These are phyloP conservation scores for Drosophila ironensis DNA, from an alignment of 1,140 invertebrate genomes.

Conservation along the genomic window DNA sequence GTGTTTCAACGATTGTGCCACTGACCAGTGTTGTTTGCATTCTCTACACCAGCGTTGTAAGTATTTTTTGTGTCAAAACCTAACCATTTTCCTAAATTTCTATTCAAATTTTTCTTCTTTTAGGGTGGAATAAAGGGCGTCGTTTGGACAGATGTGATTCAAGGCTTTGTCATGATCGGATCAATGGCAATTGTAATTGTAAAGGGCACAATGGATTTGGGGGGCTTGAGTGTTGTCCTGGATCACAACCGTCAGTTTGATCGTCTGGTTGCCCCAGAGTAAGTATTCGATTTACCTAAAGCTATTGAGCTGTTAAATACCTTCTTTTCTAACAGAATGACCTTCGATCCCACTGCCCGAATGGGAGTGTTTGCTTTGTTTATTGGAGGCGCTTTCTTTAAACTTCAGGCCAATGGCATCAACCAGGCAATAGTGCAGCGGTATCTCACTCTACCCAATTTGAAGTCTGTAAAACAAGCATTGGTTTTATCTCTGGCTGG, in stretches of 20 bases:
- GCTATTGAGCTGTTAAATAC: no score
- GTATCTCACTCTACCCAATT: slow-evolving; percentile 88
- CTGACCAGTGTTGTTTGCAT: slow-evolving; percentile 90
- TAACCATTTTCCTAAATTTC: neutral
- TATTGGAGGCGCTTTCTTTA: slow-evolving; percentile 90
- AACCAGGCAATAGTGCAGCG: slow-evolving; percentile 94
- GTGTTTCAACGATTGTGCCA: slow-evolving; percentile 86
- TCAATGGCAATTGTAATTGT: slow-evolving; percentile 90
- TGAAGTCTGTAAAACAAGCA: slow-evolving; percentile 85
- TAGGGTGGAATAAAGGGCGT: slow-evolving; percentile 93
- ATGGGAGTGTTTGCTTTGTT: slow-evolving; percentile 89
- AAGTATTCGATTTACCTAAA: slow-evolving; percentile 55
- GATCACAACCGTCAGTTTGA: slow-evolving; percentile 87
- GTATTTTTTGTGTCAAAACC: slow-evolving; percentile 24
- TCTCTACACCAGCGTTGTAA: slow-evolving; percentile 91
- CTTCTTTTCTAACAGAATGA: slow-evolving; percentile 83
- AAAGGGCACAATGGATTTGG: slow-evolving; percentile 90
- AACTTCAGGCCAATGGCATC: slow-evolving; percentile 90
- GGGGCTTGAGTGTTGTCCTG: slow-evolving; percentile 89
- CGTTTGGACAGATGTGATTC: slow-evolving; percentile 93
- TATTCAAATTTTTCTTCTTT: slow-evolving; percentile 5
- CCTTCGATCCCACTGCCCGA: slow-evolving; percentile 87
- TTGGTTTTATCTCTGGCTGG: slow-evolving; percentile 86
- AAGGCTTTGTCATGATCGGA: slow-evolving; percentile 89
- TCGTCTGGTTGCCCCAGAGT: slow-evolving; percentile 91